Evolutionary conservation across 2,113 vertebrate species (phyloP).

Genomic region (Perognathus longimembris): DNA sequence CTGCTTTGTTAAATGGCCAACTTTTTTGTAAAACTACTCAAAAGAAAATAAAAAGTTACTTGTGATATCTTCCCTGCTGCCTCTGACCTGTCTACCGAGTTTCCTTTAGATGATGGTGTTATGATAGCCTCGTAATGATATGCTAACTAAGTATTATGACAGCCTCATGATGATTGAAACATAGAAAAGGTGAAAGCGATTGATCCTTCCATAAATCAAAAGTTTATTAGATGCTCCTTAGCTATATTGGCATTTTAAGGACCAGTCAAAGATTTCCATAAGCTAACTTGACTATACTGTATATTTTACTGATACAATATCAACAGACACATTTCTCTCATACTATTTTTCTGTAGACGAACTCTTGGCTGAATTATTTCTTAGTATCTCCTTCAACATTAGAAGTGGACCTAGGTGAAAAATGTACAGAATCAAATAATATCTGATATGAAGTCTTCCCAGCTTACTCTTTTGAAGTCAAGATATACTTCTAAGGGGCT

Average conservation of each 20-base stretch:
- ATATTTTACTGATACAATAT: background rate
- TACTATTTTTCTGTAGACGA: background rate
- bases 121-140: no score
- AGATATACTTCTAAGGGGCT: background rate
- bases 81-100: background rate
- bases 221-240: background rate
- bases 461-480: background rate
- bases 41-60: no score
- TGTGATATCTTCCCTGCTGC: background rate
- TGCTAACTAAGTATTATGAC: background rate
- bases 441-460: background rate
- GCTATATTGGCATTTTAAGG: background rate
- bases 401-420: background rate
- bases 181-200: background rate
- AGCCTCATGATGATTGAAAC: background rate
- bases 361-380: background rate
- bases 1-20: no score
- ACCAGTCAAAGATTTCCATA: background rate
- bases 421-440: background rate
- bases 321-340: background rate
- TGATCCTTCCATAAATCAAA: background rate
- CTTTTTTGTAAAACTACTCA: no score
- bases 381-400: background rate
- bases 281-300: background rate
- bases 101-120: background rate